These are phyloP conservation scores for Mellilla xanthometata DNA, from an alignment of 2,888 invertebrate species.

Conservation along the genomic window DNA sequence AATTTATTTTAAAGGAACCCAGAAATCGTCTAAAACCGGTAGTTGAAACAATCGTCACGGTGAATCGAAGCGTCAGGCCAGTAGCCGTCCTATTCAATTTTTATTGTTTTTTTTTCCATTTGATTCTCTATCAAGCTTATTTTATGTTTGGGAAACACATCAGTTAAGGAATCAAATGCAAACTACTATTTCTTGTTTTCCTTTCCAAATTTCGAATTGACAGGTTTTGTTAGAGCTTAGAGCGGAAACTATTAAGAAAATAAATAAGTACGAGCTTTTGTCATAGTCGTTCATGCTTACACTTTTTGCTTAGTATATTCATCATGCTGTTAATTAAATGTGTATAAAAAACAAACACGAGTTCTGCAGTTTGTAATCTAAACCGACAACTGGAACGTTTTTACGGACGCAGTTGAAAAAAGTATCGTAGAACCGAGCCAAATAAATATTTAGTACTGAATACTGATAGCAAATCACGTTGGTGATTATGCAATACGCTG, in stretches of 20 bases:
- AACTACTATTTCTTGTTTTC: conserved; percentile 13
- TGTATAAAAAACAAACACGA: conserved; percentile 11
- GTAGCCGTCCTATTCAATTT: conserved; percentile 47
- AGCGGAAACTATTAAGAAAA: no score
- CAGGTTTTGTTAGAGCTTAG: no score
- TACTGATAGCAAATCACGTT: conserved; percentile 75
- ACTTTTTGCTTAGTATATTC: no score
- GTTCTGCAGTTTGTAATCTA: conserved; percentile 32
- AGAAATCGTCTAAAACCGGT: conserved; percentile 66
- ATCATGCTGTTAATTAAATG: conserved; percentile 1
- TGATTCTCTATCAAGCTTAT: conserved; percentile 44
- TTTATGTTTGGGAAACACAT: conserved; percentile 22
- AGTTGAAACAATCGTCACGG: conserved; percentile 71
- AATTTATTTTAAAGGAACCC: conserved; percentile 40
- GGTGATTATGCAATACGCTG: conserved; percentile 77
- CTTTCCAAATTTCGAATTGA: neutral
- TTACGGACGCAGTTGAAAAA: conserved; percentile 49
- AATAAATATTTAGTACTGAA: conserved; percentile 77
- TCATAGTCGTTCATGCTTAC: no score
- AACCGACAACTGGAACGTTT: conserved; percentile 50
- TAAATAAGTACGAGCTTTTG: no score
- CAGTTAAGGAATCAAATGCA: conserved; percentile 20
- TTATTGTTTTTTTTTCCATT: conserved; percentile 46
- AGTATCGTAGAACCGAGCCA: conserved; percentile 56
- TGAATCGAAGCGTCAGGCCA: conserved; percentile 42